Percentiles rank a stretch among this genome's conserved stretches.
Evolutionary conservation across 1,140 invertebrate species (phyloP).

Genomic region (Drosophila micromelanica): DNA sequence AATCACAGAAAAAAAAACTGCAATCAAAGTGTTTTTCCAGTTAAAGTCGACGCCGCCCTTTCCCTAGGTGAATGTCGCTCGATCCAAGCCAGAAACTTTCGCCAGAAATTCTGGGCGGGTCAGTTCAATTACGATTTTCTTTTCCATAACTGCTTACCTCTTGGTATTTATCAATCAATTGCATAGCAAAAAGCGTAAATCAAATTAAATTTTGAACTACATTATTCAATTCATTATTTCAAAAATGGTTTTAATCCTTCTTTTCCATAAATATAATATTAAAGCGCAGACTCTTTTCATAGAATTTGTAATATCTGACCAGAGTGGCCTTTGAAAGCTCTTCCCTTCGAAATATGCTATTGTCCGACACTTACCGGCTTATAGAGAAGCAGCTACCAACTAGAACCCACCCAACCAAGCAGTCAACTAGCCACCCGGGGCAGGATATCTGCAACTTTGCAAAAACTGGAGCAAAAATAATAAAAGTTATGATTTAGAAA

Average conservation of each 20-base stretch:
- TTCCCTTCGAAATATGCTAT: conserved; percentile 16
- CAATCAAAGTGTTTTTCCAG: conserved; percentile 44
- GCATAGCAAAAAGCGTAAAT: not conserved
- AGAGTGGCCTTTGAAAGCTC: too few species aligned
- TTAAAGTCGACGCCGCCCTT: conserved; percentile 41
- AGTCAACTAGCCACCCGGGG: conserved; percentile 4
- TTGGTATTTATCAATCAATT: too few species aligned
- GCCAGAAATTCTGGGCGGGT: conserved; percentile 19
- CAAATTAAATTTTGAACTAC: too few species aligned
- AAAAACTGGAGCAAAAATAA: conserved; percentile 59
- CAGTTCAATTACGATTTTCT: conserved; percentile 19
- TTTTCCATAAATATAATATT: too few species aligned
- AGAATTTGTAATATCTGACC: too few species aligned
- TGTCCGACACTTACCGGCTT: conserved; percentile 31
- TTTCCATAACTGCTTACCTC: too few species aligned
- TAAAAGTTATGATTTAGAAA: conserved; percentile 78
- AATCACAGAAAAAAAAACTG: conserved; percentile 13
- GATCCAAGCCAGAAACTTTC: conserved; percentile 38
- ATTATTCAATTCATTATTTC: too few species aligned
- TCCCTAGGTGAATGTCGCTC: conserved; percentile 40
- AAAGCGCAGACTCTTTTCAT: too few species aligned
- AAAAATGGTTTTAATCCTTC: too few species aligned
- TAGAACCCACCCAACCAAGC: not conserved
- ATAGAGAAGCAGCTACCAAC: conserved; percentile 1
- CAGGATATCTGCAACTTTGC: conserved; percentile 14